Evolutionary conservation across 2,113 vertebrate genomes (phyloP).

Genomic region (Cinclus cinclus): DNA sequence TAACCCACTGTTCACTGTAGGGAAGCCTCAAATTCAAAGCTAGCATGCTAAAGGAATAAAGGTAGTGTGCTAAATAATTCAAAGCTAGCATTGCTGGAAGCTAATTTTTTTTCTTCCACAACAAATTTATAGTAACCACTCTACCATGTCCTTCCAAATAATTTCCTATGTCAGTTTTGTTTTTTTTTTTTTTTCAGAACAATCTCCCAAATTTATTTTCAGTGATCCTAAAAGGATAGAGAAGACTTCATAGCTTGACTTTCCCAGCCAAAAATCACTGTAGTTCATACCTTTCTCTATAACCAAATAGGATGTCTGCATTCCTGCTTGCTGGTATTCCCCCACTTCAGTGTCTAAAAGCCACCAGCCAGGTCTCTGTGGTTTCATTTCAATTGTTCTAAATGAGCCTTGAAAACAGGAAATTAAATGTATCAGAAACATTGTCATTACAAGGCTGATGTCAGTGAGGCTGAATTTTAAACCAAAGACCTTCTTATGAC

Average conservation of each 20-base stretch:
- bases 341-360: constrained; percentile 89
- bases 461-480: not conserved
- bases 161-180: not conserved
- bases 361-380: constrained; percentile 90
- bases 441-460: not conserved
- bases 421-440: not conserved
- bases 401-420: constrained; percentile 81
- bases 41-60: not conserved
- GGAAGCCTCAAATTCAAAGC: not conserved
- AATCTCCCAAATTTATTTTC: not conserved
- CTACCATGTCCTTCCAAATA: not conserved
- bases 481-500: not conserved
- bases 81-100: not conserved
- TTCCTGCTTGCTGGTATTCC: constrained; percentile 85
- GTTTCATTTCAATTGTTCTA: constrained; percentile 90
- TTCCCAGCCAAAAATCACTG: not conserved
- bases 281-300: constrained; percentile 82
- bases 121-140: not conserved
- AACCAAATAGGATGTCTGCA: constrained; percentile 89
- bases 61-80: not conserved
- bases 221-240: not conserved
- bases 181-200: not conserved
- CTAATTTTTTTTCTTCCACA: not conserved
- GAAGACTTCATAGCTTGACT: not conserved
- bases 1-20: not conserved